Evolutionary conservation across 35 echinoderm and acorn worm genomes (phyloP), one percentile per base, ranked within the genome.

Genomic region (Patiria miniata): DNA sequence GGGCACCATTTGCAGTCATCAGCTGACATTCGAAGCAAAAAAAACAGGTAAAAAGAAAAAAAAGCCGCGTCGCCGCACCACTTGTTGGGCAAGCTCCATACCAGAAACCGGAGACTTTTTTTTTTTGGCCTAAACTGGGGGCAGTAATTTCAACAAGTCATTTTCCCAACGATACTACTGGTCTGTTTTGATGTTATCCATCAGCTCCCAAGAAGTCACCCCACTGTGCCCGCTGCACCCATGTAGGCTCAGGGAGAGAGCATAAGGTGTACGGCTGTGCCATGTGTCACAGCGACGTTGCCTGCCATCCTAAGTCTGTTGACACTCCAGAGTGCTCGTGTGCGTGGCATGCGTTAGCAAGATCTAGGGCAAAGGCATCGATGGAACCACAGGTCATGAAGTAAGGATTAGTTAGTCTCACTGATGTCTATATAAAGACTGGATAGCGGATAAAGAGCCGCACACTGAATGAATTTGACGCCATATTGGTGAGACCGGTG

Each of bases 381-480:
- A 17, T 87, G 29, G 95, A 97, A 77, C 57, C 84, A 36, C 88
- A 94, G 39, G 77, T 97, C 30, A 97, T 78, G 69, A 82, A 83
- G 95, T 94, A 60, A 90, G 82, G 34, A 33, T 0, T 89, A 26
- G n/a, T n/a, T n/a, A 89, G 54, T 79, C 58, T 32, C 23, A 23
- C 30, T n/a, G n/a, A n/a, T n/a, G n/a, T n/a, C n/a, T n/a, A n/a
- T n/a, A n/a, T n/a, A n/a, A n/a, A n/a, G n/a, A n/a, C n/a, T n/a
- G n/a, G n/a, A n/a, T n/a, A n/a, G n/a, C n/a, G 19, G 22, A 2
- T 15, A 19, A 47, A n/a, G n/a, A n/a, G n/a, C n/a, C n/a, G n/a
- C n/a, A n/a, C n/a, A n/a, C n/a, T n/a, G n/a, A n/a, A n/a, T n/a
- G n/a, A n/a, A n/a, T n/a, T n/a, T n/a, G n/a, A n/a, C n/a, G n/a